These are phyloP conservation scores for Saimiri boliviensis DNA, from an alignment of 2,113 vertebrate genomes.

Conservation along the genomic window DNA sequence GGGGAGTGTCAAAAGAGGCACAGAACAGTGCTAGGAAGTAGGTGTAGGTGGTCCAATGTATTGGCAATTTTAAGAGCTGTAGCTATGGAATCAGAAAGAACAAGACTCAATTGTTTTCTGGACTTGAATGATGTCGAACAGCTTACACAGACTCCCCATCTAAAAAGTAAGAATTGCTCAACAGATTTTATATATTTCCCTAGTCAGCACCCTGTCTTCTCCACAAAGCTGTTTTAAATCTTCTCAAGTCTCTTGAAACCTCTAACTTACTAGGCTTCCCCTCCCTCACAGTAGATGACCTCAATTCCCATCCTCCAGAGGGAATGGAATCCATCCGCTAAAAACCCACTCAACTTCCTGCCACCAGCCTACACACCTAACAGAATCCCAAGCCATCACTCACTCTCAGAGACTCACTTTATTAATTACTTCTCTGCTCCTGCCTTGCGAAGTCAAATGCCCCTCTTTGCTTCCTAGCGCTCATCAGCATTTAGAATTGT, in stretches of 20 bases:
- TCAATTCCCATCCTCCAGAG: constrained; percentile 20
- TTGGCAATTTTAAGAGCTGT: background rate
- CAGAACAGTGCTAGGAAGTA: background rate
- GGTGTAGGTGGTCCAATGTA: too few species aligned
- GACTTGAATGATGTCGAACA: background rate
- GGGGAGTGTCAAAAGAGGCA: background rate
- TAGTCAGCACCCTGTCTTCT: background rate
- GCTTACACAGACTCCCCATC: background rate
- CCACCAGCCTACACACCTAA: background rate
- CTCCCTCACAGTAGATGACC: background rate
- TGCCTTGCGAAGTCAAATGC: background rate
- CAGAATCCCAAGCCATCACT: background rate
- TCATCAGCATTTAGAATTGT: background rate
- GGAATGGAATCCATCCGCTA: constrained; percentile 20
- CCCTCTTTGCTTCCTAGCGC: background rate
- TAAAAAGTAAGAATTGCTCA: constrained; percentile 19
- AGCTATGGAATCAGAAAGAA: background rate
- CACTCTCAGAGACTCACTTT: background rate
- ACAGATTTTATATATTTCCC: background rate
- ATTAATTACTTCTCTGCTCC: background rate
- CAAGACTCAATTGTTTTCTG: background rate
- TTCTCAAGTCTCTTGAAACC: constrained; percentile 35
- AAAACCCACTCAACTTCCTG: constrained; percentile 52
- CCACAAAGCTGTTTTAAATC: constrained; percentile 57
- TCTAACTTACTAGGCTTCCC: background rate